A percentile compares a stretch with the other conserved stretches of the same genome.
Conservation (phyloP, 1,140 invertebrate species). For the Cyclina sinensis region DNA sequence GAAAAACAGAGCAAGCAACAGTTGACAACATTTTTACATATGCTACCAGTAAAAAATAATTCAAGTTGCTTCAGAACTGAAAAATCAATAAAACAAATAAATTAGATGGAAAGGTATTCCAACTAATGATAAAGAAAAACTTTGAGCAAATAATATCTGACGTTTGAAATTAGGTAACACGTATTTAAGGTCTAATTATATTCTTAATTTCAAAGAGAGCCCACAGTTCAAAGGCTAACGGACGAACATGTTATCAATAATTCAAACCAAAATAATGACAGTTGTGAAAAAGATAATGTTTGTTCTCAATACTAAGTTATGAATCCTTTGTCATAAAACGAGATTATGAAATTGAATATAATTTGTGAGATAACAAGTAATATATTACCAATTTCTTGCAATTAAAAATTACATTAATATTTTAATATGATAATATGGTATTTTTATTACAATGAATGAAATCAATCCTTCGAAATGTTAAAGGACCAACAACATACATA, state of each 20-base stretch:
- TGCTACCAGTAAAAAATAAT: no score
- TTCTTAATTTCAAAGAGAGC: constrained; percentile 11
- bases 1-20: no score
- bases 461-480: no score
- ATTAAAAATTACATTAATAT: no score
- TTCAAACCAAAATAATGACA: neutral
- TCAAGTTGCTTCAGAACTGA: no score
- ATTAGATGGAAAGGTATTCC: neutral
- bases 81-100: neutral
- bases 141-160: neutral
- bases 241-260: neutral
- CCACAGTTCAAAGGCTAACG: neutral
- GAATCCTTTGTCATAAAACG: neutral
- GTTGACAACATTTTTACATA: no score
- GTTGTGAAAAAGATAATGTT: neutral
- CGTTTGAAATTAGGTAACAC: neutral
- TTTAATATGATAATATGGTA: no score
- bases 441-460: no score
- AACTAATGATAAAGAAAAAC: neutral
- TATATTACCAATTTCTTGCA: no score
- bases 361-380: neutral
- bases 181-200: constrained; percentile 5
- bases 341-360: neutral
- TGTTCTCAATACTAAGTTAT: neutral
- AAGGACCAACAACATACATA: no score